These are phyloP conservation scores for Procambarus clarkii DNA, from an alignment of 1,140 invertebrate species.

Conservation along the genomic window DNA sequence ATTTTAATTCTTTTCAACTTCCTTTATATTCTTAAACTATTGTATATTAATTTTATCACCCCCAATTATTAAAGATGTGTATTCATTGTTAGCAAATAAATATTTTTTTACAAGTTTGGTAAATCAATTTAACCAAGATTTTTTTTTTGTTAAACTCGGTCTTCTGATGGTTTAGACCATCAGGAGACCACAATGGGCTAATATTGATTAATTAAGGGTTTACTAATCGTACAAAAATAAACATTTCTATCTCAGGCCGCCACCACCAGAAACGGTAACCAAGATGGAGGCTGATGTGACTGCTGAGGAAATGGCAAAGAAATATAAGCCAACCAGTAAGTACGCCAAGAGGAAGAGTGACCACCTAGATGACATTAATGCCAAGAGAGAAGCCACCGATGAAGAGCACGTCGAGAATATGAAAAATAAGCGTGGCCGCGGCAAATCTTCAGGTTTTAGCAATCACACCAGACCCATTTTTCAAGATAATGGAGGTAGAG, in stretches of 20 bases:
- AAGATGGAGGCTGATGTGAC: conserved; percentile 57
- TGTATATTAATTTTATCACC: too few relatives aligned
- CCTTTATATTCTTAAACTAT: too few relatives aligned
- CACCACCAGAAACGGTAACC: background rate
- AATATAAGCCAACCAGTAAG: background rate
- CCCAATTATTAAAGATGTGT: too few relatives aligned
- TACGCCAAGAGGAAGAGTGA: conserved; percentile 24
- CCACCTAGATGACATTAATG: background rate
- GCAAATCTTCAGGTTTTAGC: background rate
- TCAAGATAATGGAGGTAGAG: background rate
- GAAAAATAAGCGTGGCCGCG: background rate
- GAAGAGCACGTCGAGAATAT: background rate
- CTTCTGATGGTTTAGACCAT: too few relatives aligned
- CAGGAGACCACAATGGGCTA: too few relatives aligned
- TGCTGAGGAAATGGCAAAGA: conserved; percentile 42
- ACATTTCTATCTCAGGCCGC: background rate
- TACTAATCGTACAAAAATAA: too few relatives aligned
- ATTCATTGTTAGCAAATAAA: too few relatives aligned
- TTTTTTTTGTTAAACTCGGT: too few relatives aligned
- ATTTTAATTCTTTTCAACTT: too few relatives aligned
- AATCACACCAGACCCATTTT: background rate
- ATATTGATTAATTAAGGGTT: too few relatives aligned
- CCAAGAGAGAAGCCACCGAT: background rate
- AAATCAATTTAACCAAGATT: too few relatives aligned
- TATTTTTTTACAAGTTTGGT: too few relatives aligned